Conservation (phyloP, 2,888 invertebrate genomes). For the Ernsta delagoae region DNA sequence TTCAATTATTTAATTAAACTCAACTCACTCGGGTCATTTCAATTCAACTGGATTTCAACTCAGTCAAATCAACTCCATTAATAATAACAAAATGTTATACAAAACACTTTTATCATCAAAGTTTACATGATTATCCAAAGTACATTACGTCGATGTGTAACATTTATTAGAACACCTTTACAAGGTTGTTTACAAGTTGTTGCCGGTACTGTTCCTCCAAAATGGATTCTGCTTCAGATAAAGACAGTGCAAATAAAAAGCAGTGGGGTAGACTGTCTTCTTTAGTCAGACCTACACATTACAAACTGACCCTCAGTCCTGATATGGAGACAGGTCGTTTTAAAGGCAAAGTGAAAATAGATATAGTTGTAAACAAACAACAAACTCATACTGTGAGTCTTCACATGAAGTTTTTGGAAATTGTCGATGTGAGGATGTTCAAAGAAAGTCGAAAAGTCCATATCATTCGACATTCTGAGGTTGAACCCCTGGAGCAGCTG, state of each 20-base stretch:
- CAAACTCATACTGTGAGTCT: constrained; percentile 75
- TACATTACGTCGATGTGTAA: no score
- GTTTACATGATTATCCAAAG: no score
- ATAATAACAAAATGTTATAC: no score
- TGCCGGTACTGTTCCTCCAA: constrained; percentile 28
- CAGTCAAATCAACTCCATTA: no score
- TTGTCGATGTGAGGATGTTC: constrained; percentile 68
- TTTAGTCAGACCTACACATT: constrained; percentile 65
- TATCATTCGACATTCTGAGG: constrained; percentile 59
- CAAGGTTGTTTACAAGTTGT: no score
- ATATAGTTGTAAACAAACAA: constrained; percentile 63
- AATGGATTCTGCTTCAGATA: constrained; percentile 4
- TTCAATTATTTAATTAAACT: no score
- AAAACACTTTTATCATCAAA: no score
- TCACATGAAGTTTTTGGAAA: constrained; percentile 85
- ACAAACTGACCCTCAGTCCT: constrained; percentile 64
- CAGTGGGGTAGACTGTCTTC: constrained; percentile 61
- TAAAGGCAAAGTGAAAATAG: constrained; percentile 65
- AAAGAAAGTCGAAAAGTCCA: constrained; percentile 54
- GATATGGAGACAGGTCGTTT: constrained; percentile 62
- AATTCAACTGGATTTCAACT: no score
- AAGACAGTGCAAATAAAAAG: constrained; percentile 12
- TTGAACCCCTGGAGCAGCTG: constrained; percentile 66
- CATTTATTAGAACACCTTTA: no score
- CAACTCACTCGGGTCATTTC: no score